phyloP scores from a whole-genome alignment of 2,797 vertebrate genomes.

The Poliocrania exsul region DNA sequence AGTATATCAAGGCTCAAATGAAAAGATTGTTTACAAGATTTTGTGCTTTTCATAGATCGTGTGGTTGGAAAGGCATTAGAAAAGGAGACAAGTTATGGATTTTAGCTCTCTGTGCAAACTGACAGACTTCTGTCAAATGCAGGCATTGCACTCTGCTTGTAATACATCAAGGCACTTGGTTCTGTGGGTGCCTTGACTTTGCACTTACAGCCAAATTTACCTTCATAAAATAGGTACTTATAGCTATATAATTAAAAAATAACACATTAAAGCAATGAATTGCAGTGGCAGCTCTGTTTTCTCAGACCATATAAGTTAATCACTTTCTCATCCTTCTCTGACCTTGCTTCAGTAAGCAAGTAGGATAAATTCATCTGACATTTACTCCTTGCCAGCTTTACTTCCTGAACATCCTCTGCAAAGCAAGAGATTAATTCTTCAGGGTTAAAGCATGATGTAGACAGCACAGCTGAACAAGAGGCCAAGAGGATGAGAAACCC shows the following conservation, averaged over 20 bases:
- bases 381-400: conserved; percentile 8
- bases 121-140: neutral
- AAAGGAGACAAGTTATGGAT: neutral
- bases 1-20: neutral
- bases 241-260: neutral
- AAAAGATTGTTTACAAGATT: neutral
- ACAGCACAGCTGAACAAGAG: neutral
- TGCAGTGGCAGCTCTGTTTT: neutral
- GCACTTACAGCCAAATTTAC: neutral
- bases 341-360: conserved; percentile 49
- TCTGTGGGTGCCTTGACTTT: neutral
- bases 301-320: conserved; percentile 42
- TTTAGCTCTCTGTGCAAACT: neutral
- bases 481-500: neutral
- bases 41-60: neutral
- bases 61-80: neutral
- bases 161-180: neutral
- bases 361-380: conserved; percentile 47
- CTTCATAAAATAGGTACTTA: neutral
- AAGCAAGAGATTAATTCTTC: conserved; percentile 43
- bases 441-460: conserved; percentile 24
- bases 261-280: conserved; percentile 3
- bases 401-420: conserved; percentile 20
- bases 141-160: neutral
- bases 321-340: neutral